These are phyloP conservation scores for Perizoma flavofasciatum DNA, from an alignment of 2,888 invertebrate genomes.

Conservation along the genomic window DNA sequence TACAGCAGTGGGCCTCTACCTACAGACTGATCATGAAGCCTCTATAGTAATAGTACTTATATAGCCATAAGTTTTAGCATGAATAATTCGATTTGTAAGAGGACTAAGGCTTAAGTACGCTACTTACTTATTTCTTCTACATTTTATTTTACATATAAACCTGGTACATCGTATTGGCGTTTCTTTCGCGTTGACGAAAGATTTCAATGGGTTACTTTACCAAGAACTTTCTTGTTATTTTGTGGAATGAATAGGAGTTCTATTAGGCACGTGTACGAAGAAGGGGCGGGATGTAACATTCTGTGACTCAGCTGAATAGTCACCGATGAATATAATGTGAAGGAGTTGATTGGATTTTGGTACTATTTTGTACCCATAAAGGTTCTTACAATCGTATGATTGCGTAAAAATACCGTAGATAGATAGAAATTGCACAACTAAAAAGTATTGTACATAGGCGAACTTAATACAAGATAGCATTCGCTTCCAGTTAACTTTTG, in stretches of 20 bases:
- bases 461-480: too few relatives aligned
- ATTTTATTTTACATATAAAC: not conserved
- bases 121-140: too few relatives aligned
- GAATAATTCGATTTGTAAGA: too few relatives aligned
- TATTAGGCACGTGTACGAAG: conserved; percentile 35
- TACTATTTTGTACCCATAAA: conserved; percentile 13
- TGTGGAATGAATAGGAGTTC: conserved; percentile 33
- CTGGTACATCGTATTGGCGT: not conserved
- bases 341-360: conserved; percentile 36
- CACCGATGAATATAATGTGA: conserved; percentile 24
- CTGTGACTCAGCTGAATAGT: conserved; percentile 39
- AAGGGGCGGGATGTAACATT: conserved; percentile 37
- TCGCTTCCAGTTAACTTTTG: too few relatives aligned
- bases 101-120: too few relatives aligned
- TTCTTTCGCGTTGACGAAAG: not conserved
- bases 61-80: too few relatives aligned
- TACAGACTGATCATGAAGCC: too few relatives aligned
- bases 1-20: too few relatives aligned
- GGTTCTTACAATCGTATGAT: conserved; percentile 3
- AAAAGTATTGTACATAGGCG: too few relatives aligned
- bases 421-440: not conserved
- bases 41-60: too few relatives aligned
- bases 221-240: conserved; percentile 25
- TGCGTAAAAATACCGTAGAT: not conserved
- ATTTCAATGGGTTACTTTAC: conserved; percentile 10